These are phyloP conservation scores for Tricholaema leucomelas DNA, from an alignment of 2,113 vertebrate genomes.

Conservation along the genomic window DNA sequence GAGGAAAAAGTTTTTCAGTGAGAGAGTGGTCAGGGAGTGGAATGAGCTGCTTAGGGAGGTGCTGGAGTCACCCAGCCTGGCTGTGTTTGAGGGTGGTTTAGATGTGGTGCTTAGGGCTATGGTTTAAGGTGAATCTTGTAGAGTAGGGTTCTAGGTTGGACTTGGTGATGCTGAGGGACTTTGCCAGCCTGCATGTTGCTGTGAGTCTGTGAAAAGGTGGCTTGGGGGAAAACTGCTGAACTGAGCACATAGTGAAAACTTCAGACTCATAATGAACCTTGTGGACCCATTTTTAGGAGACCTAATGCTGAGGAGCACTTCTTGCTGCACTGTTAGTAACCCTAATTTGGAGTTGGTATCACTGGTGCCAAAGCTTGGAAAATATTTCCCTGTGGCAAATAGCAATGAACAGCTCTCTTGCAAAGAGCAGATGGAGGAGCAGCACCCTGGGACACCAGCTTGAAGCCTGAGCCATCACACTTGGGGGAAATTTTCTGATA, in stretches of 20 bases:
- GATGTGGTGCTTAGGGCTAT: no score
- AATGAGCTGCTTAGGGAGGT: no score
- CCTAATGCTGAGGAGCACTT: not conserved
- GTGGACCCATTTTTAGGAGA: not conserved
- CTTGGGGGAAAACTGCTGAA: not conserved
- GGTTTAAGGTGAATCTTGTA: no score
- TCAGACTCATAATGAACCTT: not conserved
- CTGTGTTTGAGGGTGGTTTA: no score
- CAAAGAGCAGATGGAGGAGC: constrained; percentile 1
- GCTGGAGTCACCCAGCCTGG: no score
- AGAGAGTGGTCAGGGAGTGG: no score
- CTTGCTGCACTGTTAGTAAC: not conserved
- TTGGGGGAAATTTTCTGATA: not conserved
- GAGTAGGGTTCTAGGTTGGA: no score
- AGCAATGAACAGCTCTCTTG: not conserved
- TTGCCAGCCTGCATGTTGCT: no score
- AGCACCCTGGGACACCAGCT: not conserved
- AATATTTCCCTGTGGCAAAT: not conserved
- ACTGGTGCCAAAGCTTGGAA: not conserved
- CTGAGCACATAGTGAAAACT: not conserved
- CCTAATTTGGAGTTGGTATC: not conserved
- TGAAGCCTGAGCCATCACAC: constrained; percentile 22
- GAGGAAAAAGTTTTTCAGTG: no score
- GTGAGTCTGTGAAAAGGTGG: no score
- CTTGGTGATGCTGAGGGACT: no score